Evolutionary conservation across 2,113 vertebrate species (phyloP), one percentile per base, ranked within the genome.

Genomic region (Triplophysa dalaica): DNA sequence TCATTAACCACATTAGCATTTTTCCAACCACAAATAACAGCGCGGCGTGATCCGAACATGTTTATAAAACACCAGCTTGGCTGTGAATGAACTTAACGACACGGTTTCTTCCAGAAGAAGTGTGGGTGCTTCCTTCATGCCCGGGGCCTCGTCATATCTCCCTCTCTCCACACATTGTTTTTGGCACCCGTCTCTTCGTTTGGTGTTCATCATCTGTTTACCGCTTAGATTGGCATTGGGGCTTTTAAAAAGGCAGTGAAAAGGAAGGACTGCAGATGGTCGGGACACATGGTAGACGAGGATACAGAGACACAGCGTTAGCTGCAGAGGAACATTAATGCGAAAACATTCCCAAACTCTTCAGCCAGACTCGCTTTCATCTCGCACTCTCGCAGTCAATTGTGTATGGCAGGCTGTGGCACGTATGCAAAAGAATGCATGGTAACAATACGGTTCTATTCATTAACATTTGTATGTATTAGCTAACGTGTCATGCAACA

Each of bases 211-310:
- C 77, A 43, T 82, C 69, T 77, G 83, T 69, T 77, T 77, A 64
- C 58, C 29, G 60, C 65, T 75, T 69, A 68, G 64, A 82, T 82
- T 45, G 81, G 45, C 72, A 19, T 65, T 77, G 17, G 26, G 72
- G 68, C 63, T 78, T 78, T 75, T 74, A 54, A 76, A 80, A 80
- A 74, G 68, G 29, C 74, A 69, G 77, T 62, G 11, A 67, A 66
- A 64, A 64, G 60, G 41, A 75, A 67, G 54, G 67, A 29, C 73
- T 77, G 78, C 84, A 85, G 84, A 85, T 85, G 81, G 84, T 33
- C 6, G 56, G 33, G 78, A 74, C 84, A 85, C 81, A 82, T 85
- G 84, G 84, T 67, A 56, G 80, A 80, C 29, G 75, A 73, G 81
- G 60, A 68, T 60, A 82, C 75, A 56, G 83, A 82, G 83, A 80